Conservation (phyloP, 2,888 invertebrate genomes). For the Hoplodrina blanda region DNA sequence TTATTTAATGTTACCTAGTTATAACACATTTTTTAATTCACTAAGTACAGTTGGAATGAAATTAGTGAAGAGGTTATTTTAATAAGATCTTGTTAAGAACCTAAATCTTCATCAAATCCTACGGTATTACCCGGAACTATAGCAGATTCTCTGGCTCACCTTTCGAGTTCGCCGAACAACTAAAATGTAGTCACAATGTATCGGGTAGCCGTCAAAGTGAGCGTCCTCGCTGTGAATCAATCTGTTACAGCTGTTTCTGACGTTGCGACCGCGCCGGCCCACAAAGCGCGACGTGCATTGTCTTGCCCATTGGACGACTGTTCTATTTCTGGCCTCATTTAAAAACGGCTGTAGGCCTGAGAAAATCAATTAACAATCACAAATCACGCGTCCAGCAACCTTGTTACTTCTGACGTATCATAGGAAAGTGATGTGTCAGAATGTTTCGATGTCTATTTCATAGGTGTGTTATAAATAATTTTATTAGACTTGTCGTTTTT, state of each 20-base stretch:
- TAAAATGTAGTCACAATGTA: conserved; percentile 46
- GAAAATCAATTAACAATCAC: conserved; percentile 63
- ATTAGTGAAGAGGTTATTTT: no score
- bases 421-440: conserved; percentile 36
- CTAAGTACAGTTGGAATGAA: no score
- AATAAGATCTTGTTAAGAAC: not conserved
- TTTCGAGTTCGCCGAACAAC: conserved; percentile 23
- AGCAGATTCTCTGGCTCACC: not conserved
- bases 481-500: not conserved
- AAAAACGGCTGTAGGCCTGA: conserved; percentile 80
- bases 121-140: not conserved
- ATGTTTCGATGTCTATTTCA: conserved; percentile 13
- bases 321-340: conserved; percentile 77
- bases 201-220: conserved; percentile 51
- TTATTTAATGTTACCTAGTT: no score
- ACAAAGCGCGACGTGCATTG: conserved; percentile 75
- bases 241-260: conserved; percentile 84
- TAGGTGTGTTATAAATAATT: not conserved
- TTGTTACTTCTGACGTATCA: conserved; percentile 32
- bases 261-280: conserved; percentile 54
- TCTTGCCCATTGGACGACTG: conserved; percentile 76
- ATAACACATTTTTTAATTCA: no score
- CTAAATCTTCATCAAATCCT: not conserved
- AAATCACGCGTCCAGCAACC: conserved; percentile 22
- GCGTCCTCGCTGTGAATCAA: conserved; percentile 77